Evolutionary conservation across 2,113 vertebrate species (phyloP), one percentile per base, ranked within the genome.

Genomic region (Nerophis lumbriciformis): DNA sequence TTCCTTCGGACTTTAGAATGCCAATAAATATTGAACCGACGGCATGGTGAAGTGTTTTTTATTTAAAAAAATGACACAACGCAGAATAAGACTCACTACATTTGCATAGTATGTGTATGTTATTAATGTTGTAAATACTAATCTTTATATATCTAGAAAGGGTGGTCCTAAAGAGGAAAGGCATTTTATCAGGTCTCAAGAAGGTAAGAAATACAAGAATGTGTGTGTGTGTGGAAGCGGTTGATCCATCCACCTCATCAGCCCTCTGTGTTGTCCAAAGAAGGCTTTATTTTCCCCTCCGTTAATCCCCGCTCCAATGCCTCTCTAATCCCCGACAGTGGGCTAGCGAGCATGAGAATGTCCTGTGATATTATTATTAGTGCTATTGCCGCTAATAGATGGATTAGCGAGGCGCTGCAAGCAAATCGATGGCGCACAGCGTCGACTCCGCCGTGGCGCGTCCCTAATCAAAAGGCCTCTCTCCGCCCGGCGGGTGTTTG

Each of bases 241-340:
- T 48, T 71, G 48, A 70, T 59, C 71, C 69, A 62, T 69, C 71
- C 65, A 60, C 56, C 55, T 58, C 48, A 39, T 56, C 73, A 57
- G 38, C 38, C 15, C 19, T 57, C 48, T 51, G 49, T 68, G 68
- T 66, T 75, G 75, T 76, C 76, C 70, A 61, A 71, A 44, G 64
- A 71, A 54, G 48, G 64, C 63, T 70, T 78, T 68, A 66, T 69
- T 66, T 59, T 56, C 49, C 36, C 57, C 61, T 69, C 42, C 4
- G 6, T 61, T 85, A 86, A 86, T 81, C 71, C 71, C 48, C 2
- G 49, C 52, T 76, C 75, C 71, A 63, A 60, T 72, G 75, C 56
- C 52, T 69, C 69, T 61, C 39, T 76, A 80, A 83, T 80, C 75
- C 74, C 10, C 14, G 73, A 39, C 76, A 72, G 61, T 42, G 65